Percentiles rank a stretch among this genome's conserved stretches.
Evolutionary conservation across 2,888 invertebrate genomes (phyloP).

Genomic region (Drosophila quinaria): DNA sequence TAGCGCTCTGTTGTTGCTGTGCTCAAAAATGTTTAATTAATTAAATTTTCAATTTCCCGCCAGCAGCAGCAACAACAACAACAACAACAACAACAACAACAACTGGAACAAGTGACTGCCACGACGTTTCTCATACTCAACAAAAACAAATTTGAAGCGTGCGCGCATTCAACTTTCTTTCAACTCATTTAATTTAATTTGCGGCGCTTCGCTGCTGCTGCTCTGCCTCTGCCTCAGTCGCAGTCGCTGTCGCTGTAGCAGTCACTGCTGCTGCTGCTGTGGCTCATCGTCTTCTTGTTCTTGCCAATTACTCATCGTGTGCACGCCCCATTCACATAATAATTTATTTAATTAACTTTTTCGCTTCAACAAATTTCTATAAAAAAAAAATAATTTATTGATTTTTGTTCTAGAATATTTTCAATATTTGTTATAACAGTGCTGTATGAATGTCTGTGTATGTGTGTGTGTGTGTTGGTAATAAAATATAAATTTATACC

Average conservation of each 20-base stretch:
- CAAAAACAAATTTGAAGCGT: conserved; percentile 73
- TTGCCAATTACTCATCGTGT: conserved; percentile 81
- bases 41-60: conserved; percentile 80
- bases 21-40: conserved; percentile 81
- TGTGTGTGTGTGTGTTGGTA: conserved; percentile 54
- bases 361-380: conserved; percentile 74
- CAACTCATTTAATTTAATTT: conserved; percentile 82
- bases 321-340: conserved; percentile 82
- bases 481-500: conserved; percentile 73
- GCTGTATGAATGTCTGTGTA: conserved; percentile 16
- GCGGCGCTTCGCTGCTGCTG: conserved; percentile 71
- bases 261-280: conserved; percentile 39
- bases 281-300: conserved; percentile 65
- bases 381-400: conserved; percentile 63
- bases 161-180: conserved; percentile 81
- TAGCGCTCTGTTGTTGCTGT: conserved; percentile 39
- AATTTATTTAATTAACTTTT: conserved; percentile 82
- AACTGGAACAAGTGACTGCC: conserved; percentile 37
- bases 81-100: conserved; percentile 37
- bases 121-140: conserved; percentile 34
- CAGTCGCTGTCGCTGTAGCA: conserved; percentile 3
- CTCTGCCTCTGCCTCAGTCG: conserved; percentile 15
- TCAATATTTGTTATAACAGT: conserved; percentile 49
- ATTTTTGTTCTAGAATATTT: conserved; percentile 58
- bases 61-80: conserved; percentile 40